Conservation (phyloP, 2,113 vertebrate genomes). For the Entomyzon cyanotis region DNA sequence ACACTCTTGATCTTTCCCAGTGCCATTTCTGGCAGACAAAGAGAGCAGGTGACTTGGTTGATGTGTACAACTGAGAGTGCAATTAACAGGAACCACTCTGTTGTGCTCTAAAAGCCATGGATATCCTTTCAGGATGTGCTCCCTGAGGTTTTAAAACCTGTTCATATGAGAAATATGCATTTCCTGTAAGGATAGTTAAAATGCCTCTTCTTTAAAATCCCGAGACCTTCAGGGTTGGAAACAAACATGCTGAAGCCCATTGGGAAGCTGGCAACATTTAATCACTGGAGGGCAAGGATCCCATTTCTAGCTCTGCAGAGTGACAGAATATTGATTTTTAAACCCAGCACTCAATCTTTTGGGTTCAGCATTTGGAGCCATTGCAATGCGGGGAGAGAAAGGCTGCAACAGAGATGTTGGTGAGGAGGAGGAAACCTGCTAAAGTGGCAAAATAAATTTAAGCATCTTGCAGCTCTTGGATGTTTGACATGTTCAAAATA, state of each 20-base stretch:
- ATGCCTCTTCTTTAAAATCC: not conserved
- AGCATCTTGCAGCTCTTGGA: not conserved
- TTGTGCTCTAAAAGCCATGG: not conserved
- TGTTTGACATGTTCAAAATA: not conserved
- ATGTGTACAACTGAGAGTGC: not conserved
- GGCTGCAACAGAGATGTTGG: not conserved
- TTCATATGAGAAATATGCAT: not conserved
- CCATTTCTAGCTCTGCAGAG: not conserved
- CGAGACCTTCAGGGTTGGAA: not conserved
- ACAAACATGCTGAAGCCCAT: not conserved
- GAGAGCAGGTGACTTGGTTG: not conserved
- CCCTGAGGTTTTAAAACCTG: not conserved
- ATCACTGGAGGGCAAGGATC: not conserved
- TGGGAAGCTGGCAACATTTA: not conserved
- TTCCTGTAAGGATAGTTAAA: conserved; percentile 12
- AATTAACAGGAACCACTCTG: not conserved
- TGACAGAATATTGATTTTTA: not conserved
- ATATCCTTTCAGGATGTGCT: not conserved
- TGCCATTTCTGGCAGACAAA: not conserved
- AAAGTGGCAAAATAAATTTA: not conserved
- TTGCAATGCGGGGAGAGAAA: not conserved
- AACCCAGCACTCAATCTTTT: not conserved
- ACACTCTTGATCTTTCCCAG: not conserved
- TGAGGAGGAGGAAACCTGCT: not conserved
- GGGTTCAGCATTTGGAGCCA: not conserved